Evolutionary conservation across 1,140 invertebrate genomes (phyloP).

Genomic region (Dolichoris vasculosae): DNA sequence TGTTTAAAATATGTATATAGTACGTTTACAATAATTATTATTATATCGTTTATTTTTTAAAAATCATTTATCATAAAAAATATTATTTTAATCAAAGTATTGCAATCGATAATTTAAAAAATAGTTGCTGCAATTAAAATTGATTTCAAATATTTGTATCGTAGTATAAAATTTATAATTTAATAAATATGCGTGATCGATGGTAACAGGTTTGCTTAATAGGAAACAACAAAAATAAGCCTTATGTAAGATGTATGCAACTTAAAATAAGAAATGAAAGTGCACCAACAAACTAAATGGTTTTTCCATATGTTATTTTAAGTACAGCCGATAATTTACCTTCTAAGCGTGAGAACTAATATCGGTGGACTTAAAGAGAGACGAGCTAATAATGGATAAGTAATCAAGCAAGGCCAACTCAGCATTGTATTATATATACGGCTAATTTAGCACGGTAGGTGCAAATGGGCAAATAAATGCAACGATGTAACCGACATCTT

Average conservation of each 20-base stretch:
- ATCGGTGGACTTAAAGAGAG: background rate
- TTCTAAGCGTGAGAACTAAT: constrained; percentile 47
- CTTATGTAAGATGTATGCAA: background rate
- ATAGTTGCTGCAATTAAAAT: no score
- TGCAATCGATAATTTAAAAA: no score
- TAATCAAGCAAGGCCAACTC: background rate
- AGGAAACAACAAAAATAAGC: no score
- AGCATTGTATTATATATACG: background rate
- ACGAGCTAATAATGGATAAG: background rate
- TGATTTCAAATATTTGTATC: no score
- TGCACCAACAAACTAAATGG: background rate
- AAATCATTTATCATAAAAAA: no score
- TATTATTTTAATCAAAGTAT: no score
- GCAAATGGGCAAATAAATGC: constrained; percentile 17
- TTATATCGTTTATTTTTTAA: no score
- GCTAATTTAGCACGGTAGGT: constrained; percentile 20
- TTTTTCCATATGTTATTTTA: background rate
- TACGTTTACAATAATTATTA: no score
- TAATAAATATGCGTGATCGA: no score
- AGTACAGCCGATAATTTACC: background rate
- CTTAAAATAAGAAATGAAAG: background rate
- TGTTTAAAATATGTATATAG: no score
- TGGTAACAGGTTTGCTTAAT: no score
- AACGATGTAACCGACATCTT: constrained; percentile 53
- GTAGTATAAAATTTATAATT: no score